phyloP scores from a whole-genome alignment of 2,797 vertebrate species.

The Siniperca scherzeri region DNA sequence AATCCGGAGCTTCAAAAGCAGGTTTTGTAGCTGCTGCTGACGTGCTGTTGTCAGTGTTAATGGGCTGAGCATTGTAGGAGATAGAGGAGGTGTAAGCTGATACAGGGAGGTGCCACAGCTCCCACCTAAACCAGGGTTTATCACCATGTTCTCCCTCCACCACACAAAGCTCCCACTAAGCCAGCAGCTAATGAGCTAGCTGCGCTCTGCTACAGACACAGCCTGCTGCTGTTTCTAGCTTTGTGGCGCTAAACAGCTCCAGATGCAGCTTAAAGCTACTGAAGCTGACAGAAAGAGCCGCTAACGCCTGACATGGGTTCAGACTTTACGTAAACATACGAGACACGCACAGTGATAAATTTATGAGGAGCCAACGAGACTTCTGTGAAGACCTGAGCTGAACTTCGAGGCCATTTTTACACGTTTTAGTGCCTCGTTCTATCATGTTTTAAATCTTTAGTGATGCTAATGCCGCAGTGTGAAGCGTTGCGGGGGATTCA shows the following conservation, averaged over 20 bases:
- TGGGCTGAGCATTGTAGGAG: slow-evolving; percentile 22
- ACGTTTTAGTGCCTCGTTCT: neutral
- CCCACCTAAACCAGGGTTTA: slow-evolving; percentile 60
- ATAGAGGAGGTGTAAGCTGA: slow-evolving; percentile 51
- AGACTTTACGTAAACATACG: neutral
- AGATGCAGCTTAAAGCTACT: slow-evolving; percentile 19
- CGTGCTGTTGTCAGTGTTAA: slow-evolving; percentile 10
- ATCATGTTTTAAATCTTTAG: no score
- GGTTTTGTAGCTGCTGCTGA: neutral
- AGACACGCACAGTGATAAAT: neutral
- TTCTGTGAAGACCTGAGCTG: neutral
- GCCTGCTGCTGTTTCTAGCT: slow-evolving; percentile 38
- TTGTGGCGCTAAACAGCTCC: slow-evolving; percentile 18
- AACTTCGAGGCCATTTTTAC: neutral
- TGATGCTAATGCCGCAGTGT: no score
- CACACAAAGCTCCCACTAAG: slow-evolving; percentile 67
- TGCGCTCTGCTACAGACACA: slow-evolving; percentile 20
- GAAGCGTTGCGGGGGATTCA: no score
- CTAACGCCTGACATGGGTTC: neutral
- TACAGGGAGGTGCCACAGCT: slow-evolving; percentile 41
- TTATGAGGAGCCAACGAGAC: neutral
- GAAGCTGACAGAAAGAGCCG: neutral
- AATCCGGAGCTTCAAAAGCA: neutral
- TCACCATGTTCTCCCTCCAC: slow-evolving; percentile 45
- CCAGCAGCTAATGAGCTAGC: slow-evolving; percentile 67